A percentile compares a stretch with the other conserved stretches of the same genome.
Conservation (phyloP, 2,113 vertebrate species). For the Anguilla japonica region DNA sequence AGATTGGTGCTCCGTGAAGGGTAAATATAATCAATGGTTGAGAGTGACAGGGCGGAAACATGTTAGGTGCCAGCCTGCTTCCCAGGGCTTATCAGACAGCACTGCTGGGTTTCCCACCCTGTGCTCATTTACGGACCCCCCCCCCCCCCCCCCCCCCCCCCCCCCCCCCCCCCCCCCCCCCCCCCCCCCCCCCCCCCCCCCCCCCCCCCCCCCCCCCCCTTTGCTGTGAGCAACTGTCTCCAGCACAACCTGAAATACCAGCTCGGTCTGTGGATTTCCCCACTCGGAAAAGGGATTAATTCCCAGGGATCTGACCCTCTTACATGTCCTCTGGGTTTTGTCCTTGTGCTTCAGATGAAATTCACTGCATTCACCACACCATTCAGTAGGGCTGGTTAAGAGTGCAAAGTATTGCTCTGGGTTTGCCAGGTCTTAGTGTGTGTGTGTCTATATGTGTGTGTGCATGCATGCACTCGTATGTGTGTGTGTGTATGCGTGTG, state of each 20-base stretch:
- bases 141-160: slow-evolving; percentile 56
- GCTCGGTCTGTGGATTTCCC: slow-evolving; percentile 44
- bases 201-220: slow-evolving; percentile 47
- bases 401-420: slow-evolving; percentile 64
- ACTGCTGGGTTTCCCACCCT: slow-evolving; percentile 32
- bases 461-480: slow-evolving; percentile 12
- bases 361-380: slow-evolving; percentile 66
- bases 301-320: slow-evolving; percentile 71
- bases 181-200: slow-evolving; percentile 45
- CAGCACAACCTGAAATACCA: slow-evolving; percentile 51
- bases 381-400: slow-evolving; percentile 60
- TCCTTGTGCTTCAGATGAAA: slow-evolving; percentile 72
- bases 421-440: slow-evolving; percentile 56
- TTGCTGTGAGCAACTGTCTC: slow-evolving; percentile 40
- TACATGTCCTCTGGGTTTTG: slow-evolving; percentile 74
- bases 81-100: not conserved
- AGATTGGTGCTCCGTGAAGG: not conserved
- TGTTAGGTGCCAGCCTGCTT: not conserved
- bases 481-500: not conserved
- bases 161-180: slow-evolving; percentile 53
- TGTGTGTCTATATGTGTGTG: not conserved
- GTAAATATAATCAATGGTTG: not conserved
- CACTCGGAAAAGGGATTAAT: slow-evolving; percentile 45
- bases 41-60: not conserved
- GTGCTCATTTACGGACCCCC: slow-evolving; percentile 24